Evolutionary conservation across 2,113 vertebrate genomes (phyloP).

Genomic region (Panthera leo): DNA sequence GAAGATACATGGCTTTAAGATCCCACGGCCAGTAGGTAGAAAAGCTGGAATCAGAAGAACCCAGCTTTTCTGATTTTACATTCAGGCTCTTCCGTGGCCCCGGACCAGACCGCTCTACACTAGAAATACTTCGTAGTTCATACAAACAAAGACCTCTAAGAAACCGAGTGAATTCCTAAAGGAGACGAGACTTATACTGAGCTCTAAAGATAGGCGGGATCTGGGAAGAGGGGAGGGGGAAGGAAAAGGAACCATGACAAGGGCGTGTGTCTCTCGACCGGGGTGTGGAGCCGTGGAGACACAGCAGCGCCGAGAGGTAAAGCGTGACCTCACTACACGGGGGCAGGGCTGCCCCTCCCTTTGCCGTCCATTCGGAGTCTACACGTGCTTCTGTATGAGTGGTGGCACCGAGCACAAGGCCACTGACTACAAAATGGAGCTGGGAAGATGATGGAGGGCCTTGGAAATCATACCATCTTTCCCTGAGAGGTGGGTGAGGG

Average conservation of each 20-base stretch:
- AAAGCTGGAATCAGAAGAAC: slow-evolving; percentile 21
- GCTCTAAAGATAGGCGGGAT: not conserved
- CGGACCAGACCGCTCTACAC: not conserved
- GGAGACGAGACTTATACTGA: not conserved
- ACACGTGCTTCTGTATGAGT: not conserved
- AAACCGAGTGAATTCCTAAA: not conserved
- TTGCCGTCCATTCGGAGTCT: too few species aligned
- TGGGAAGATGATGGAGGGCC: not conserved
- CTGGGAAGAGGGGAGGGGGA: not conserved
- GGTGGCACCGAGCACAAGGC: not conserved
- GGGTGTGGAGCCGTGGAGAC: not conserved
- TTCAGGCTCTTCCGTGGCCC: not conserved
- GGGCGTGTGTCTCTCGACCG: not conserved
- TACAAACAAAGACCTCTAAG: not conserved
- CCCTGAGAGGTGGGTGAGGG: not conserved
- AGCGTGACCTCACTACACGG: not conserved
- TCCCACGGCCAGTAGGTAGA: not conserved
- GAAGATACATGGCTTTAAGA: not conserved
- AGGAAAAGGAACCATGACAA: not conserved
- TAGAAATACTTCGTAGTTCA: not conserved
- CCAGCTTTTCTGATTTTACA: not conserved
- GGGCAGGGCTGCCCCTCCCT: fast-evolving
- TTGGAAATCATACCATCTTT: not conserved
- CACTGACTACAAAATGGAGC: not conserved
- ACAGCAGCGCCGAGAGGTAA: not conserved